A percentile compares a stretch with the other conserved stretches of the same genome.
Conservation (phyloP, 1,140 invertebrate genomes). For the Drosophila takahashii region DNA sequence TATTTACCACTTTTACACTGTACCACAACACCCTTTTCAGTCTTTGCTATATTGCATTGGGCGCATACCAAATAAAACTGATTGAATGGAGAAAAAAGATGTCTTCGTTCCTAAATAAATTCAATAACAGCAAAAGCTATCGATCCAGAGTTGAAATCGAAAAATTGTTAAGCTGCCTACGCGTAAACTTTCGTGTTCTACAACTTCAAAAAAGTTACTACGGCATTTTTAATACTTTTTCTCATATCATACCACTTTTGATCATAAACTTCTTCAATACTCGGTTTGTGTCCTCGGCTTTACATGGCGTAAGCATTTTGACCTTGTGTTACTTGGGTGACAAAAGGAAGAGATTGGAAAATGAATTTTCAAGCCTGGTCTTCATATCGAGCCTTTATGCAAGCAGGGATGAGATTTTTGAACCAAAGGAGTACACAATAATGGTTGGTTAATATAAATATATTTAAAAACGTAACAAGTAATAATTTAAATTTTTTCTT, state of each 20-base stretch:
- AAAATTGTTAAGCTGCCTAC: slow-evolving; percentile 4
- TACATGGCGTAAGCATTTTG: slow-evolving; percentile 16
- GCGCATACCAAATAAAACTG: not conserved
- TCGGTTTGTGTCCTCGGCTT: not conserved
- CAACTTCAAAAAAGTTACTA: slow-evolving; percentile 5
- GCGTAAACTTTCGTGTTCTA: not conserved
- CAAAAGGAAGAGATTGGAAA: not conserved
- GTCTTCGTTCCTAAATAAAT: slow-evolving; percentile 2
- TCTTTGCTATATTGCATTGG: slow-evolving; percentile 13
- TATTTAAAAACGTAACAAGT: not conserved
- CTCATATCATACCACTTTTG: slow-evolving; percentile 4
- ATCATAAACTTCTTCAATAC: slow-evolving; percentile 10
- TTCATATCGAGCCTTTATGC: not conserved
- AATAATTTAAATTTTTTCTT: too few relatives aligned
- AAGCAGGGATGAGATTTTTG: not conserved
- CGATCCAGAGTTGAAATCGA: slow-evolving; percentile 1
- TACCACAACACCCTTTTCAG: slow-evolving; percentile 10
- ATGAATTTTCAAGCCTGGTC: slow-evolving; percentile 1
- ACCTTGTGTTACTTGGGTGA: slow-evolving; percentile 11
- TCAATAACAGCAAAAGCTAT: not conserved
- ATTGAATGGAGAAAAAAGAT: slow-evolving; percentile 7
- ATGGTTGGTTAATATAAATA: not conserved
- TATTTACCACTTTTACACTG: not conserved
- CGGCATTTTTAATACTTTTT: not conserved
- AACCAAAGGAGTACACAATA: not conserved